Evolutionary conservation across 2,113 vertebrate genomes (phyloP), one percentile per base, ranked within the genome.

Genomic region (Montifringilla adamsi): DNA sequence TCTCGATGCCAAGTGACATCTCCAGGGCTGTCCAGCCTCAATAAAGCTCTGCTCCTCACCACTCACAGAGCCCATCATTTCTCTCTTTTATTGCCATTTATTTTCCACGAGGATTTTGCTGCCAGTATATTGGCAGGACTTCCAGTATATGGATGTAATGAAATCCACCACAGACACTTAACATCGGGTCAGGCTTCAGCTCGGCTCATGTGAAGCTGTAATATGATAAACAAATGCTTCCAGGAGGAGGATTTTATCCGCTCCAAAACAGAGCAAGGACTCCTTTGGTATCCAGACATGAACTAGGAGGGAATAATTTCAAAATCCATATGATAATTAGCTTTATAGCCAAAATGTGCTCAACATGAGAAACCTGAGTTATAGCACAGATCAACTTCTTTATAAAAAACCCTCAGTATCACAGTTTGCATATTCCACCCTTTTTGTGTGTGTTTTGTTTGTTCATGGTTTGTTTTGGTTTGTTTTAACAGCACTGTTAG

Each of bases 51-150:
- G 98, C 98, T 98, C 98, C 98, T 98, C 98, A 98, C 98, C 96
- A 98, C 98, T 99, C 98, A 97, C 98, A 98, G 89, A 97, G 98
- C 97, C 98, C 97, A 99, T 99, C 98, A 98, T 99, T 98, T 98
- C 99, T 99, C 98, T 98, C 98, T 98, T 99, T 99, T 99, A 99
- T 99, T 99, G 98, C 98, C 98, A 98, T 99, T 99, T 98, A 99
- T 99, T 99, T 99, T 99, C 99, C 99, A 99, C 98, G 96, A 99
- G 99, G 99, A 99, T 98, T 99, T 98, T 98, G 97, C 98, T 99
- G 98, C 99, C 99, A 98, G 98, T 98, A 98, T 98, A 99, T 99
- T 99, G 99, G 99, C 99, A 99, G 98, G 98, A 98, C 98, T 99
- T 99, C 98, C 99, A 99, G 98, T 98, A 99, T 98, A 98, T 98